These are phyloP conservation scores for Torymus tubicola DNA, from an alignment of 2,888 invertebrate species.

Conservation along the genomic window DNA sequence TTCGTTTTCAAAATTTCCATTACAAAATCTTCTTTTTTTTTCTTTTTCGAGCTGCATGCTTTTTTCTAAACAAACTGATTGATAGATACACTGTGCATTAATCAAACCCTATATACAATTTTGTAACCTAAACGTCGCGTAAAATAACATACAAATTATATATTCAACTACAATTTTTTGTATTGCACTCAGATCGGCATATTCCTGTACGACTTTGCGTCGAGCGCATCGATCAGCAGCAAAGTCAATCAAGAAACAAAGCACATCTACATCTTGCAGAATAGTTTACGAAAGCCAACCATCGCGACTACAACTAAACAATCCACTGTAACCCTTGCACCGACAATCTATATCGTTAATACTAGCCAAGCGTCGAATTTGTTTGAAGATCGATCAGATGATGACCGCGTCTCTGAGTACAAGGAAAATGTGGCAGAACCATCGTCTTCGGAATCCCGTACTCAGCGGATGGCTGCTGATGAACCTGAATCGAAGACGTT, in stretches of 20 bases:
- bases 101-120: too few relatives aligned
- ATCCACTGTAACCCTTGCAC: constrained; percentile 48
- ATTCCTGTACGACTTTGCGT: constrained; percentile 74
- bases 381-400: constrained; percentile 49
- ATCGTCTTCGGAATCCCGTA: constrained; percentile 21
- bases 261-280: constrained; percentile 72
- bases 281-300: constrained; percentile 63
- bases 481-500: constrained; percentile 65
- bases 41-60: not conserved
- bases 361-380: constrained; percentile 21
- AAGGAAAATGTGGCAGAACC: not conserved
- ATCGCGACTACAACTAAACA: constrained; percentile 3
- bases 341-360: constrained; percentile 52
- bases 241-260: constrained; percentile 72
- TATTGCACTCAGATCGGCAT: constrained; percentile 67
- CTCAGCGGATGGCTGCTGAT: constrained; percentile 34
- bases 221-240: constrained; percentile 69
- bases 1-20: not conserved
- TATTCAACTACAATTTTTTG: too few relatives aligned
- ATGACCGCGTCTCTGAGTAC: constrained; percentile 44
- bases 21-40: constrained; percentile 22
- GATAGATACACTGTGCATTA: too few relatives aligned
- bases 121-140: too few relatives aligned
- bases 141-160: too few relatives aligned
- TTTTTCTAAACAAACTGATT: too few relatives aligned